Evolutionary conservation across 1,140 invertebrate species (phyloP).

Genomic region (Heliconius hewitsoni): DNA sequence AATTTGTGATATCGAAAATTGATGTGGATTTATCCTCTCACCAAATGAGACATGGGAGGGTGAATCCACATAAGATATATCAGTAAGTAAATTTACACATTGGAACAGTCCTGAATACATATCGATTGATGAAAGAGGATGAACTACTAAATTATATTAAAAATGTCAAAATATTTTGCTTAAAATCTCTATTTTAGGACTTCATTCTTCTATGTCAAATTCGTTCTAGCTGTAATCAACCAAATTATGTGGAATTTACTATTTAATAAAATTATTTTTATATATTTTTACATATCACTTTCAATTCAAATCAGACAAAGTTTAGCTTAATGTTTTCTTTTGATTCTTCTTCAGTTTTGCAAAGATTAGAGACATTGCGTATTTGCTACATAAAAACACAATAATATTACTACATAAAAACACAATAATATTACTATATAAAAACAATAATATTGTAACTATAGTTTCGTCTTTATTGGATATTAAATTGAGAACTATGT

Average conservation of each 20-base stretch:
- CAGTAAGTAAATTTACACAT: no score
- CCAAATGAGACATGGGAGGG: no score
- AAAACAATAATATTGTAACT: no score
- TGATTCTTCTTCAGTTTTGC: no score
- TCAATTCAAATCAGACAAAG: background rate
- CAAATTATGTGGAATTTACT: background rate
- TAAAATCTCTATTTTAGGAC: background rate
- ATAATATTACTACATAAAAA: no score
- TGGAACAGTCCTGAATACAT: background rate
- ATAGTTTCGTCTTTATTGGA: background rate
- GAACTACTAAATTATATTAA: background rate
- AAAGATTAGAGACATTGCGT: background rate
- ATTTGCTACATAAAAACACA: background rate
- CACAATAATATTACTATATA: no score
- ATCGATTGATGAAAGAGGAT: background rate
- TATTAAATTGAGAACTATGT: background rate
- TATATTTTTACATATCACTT: no score
- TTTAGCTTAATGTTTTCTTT: background rate
- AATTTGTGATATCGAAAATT: no score
- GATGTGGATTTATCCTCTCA: no score
- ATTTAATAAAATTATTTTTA: background rate
- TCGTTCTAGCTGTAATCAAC: no score
- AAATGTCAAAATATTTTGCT: no score
- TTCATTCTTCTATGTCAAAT: background rate
- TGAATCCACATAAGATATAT: no score